These are phyloP conservation scores for Pogonognathellus flavescens DNA, from an alignment of 1,140 invertebrate species.

Conservation along the genomic window DNA sequence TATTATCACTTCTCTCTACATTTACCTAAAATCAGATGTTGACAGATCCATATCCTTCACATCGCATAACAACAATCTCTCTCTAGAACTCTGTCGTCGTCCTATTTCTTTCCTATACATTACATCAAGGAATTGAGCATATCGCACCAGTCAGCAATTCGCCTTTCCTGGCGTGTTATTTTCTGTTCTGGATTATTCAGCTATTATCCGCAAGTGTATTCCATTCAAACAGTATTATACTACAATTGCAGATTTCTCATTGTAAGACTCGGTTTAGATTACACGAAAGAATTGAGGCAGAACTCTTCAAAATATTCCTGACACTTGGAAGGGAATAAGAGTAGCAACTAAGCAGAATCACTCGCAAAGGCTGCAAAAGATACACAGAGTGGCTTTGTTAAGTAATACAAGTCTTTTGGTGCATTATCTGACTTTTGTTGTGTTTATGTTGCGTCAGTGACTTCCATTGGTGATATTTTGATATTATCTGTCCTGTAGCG, in stretches of 20 bases:
- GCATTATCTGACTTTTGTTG: slow-evolving; percentile 4
- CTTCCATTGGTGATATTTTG: slow-evolving; percentile 15
- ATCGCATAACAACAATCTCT: too few species aligned
- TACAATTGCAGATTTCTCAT: slow-evolving; percentile 19
- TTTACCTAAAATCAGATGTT: too few species aligned
- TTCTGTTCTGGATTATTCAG: background rate
- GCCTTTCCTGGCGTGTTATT: slow-evolving; percentile 3
- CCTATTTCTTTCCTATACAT: background rate
- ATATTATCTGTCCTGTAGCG: background rate
- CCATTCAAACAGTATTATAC: slow-evolving; percentile 1
- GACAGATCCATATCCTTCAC: too few species aligned
- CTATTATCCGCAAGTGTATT: slow-evolving; percentile 12
- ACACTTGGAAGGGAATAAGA: background rate
- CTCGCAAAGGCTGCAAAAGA: background rate
- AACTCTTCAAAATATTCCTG: slow-evolving; percentile 8
- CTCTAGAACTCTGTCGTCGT: background rate
- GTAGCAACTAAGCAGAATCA: background rate
- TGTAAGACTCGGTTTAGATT: background rate
- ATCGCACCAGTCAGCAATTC: slow-evolving; percentile 41
- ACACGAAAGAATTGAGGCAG: slow-evolving; percentile 22
- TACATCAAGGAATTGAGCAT: background rate
- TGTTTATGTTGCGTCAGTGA: slow-evolving; percentile 17
- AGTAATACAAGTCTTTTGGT: slow-evolving; percentile 19
- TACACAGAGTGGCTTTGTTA: slow-evolving; percentile 11
- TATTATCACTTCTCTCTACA: too few species aligned